These are phyloP conservation scores for Drosophila virilis DNA, from an alignment of 1,140 invertebrate species.

Conservation along the genomic window DNA sequence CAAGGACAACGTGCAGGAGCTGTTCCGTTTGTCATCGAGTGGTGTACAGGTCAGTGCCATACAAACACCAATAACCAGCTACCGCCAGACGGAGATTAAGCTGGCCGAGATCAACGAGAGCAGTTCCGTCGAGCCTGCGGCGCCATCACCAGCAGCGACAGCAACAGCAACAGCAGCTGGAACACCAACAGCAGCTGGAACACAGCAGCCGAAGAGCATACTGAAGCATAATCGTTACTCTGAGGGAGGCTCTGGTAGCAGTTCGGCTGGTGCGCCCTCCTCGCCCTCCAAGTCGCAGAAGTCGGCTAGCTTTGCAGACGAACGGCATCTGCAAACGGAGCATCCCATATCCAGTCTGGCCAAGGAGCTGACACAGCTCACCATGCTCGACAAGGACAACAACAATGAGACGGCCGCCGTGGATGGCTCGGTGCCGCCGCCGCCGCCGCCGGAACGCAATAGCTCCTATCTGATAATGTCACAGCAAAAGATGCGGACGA, in stretches of 20 bases:
- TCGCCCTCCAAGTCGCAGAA: slow-evolving; percentile 84
- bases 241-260: slow-evolving; percentile 55
- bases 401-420: slow-evolving; percentile 54
- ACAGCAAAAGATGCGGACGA: slow-evolving; percentile 84
- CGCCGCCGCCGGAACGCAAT: slow-evolving; percentile 91
- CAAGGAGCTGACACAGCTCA: slow-evolving; percentile 71
- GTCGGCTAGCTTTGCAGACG: slow-evolving; percentile 82
- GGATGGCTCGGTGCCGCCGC: slow-evolving; percentile 84
- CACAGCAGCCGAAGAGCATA: slow-evolving; percentile 81
- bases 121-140: slow-evolving; percentile 37
- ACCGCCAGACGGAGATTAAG: slow-evolving; percentile 82
- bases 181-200: slow-evolving; percentile 39
- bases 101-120: slow-evolving; percentile 67
- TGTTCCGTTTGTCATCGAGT: slow-evolving; percentile 63
- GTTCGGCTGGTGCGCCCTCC: slow-evolving; percentile 61
- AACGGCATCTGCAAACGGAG: slow-evolving; percentile 78
- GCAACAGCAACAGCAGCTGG: slow-evolving; percentile 20
- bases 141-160: slow-evolving; percentile 12
- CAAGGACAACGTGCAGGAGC: slow-evolving; percentile 84
- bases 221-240: slow-evolving; percentile 82
- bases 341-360: slow-evolving; percentile 77
- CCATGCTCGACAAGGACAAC: slow-evolving; percentile 65
- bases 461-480: slow-evolving; percentile 93
- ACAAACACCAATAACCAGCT: slow-evolving; percentile 76
- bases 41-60: slow-evolving; percentile 68